A percentile compares a stretch with the other conserved stretches of the same genome.
phyloP scores from a whole-genome alignment of 2,797 vertebrate species.

The Pseudochaenichthys georgianus region DNA sequence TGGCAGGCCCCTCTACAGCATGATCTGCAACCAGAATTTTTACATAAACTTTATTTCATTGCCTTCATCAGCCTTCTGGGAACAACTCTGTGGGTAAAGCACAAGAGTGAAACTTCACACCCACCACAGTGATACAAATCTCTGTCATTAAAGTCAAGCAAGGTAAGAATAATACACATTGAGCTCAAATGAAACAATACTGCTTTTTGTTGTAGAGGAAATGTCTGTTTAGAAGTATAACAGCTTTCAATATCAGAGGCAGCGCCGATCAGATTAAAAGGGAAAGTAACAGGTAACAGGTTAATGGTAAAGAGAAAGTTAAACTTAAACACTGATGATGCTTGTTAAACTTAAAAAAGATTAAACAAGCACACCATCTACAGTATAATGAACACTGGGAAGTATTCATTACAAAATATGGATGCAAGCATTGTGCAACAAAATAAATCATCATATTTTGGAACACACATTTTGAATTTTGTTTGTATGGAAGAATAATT shows the following conservation, averaged over 20 bases:
- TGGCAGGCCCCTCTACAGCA: background rate
- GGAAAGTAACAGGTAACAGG: slow-evolving; percentile 6
- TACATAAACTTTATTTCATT: background rate
- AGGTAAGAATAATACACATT: background rate
- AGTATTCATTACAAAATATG: background rate
- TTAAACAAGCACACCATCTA: background rate
- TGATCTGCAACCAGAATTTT: slow-evolving; percentile 1
- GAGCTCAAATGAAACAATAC: background rate
- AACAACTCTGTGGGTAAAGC: background rate
- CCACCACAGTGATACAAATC: background rate
- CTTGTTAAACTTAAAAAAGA: slow-evolving; percentile 18
- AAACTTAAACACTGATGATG: slow-evolving; percentile 40
- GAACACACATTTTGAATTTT: background rate
- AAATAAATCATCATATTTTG: background rate
- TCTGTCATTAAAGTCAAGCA: background rate
- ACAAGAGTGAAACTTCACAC: slow-evolving; percentile 27
- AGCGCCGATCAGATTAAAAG: background rate
- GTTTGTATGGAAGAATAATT: background rate
- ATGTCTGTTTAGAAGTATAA: background rate
- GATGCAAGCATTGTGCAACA: background rate
- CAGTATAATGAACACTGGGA: background rate
- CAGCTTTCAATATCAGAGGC: background rate
- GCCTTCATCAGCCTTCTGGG: background rate
- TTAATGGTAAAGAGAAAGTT: slow-evolving; percentile 39
- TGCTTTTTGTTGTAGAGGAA: background rate